phyloP scores from a whole-genome alignment of 2,113 vertebrate genomes.

The Burhinus bistriatus region DNA sequence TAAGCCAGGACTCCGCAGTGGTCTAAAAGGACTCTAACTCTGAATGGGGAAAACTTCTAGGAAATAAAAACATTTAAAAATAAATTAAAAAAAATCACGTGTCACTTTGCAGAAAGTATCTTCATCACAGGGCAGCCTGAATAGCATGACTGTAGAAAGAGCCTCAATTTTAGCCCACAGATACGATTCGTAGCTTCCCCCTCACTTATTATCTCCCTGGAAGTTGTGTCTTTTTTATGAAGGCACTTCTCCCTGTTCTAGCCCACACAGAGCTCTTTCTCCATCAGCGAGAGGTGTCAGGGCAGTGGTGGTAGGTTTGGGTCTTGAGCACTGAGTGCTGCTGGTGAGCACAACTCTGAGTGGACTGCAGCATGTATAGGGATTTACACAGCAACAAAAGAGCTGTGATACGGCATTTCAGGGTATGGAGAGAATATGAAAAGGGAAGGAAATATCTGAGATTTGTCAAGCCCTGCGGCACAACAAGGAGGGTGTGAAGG shows the following conservation, averaged over 20 bases:
- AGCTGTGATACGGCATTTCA: fast-evolving
- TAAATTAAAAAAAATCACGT: background rate
- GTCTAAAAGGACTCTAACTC: background rate
- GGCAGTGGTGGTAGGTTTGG: background rate
- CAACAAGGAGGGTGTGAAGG: background rate
- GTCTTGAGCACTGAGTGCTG: background rate
- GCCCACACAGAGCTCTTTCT: background rate
- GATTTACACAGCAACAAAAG: background rate
- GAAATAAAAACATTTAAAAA: background rate
- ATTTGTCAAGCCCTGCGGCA: background rate
- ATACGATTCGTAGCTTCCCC: background rate
- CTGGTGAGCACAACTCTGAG: background rate
- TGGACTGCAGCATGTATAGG: fast-evolving
- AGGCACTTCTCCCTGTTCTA: background rate
- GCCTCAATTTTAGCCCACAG: background rate
- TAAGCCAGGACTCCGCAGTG: background rate
- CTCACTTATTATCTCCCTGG: background rate
- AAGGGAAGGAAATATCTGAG: background rate
- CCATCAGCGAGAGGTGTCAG: background rate
- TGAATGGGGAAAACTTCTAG: background rate
- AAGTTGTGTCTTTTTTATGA: background rate
- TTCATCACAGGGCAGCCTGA: background rate
- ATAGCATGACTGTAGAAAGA: background rate
- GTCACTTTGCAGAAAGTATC: background rate
- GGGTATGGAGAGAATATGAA: background rate